Percentiles rank a stretch among this genome's conserved stretches.
These are phyloP conservation scores for Dolichoris vasculosae DNA, from an alignment of 1,140 invertebrate species.

Conservation along the genomic window DNA sequence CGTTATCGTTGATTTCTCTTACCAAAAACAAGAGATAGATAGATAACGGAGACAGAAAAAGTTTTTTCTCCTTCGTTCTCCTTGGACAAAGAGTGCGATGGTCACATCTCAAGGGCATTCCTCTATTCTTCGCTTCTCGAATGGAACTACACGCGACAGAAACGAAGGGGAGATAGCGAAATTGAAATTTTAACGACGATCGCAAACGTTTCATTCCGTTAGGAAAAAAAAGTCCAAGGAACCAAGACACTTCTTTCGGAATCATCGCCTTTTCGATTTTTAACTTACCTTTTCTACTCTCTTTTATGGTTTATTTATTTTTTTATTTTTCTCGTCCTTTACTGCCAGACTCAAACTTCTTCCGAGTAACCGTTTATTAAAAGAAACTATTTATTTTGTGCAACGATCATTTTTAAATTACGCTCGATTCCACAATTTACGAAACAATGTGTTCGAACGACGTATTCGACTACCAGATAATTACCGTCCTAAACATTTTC, in stretches of 20 bases:
- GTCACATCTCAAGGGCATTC: slow-evolving; percentile 48
- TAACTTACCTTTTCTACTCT: background rate
- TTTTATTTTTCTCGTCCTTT: background rate
- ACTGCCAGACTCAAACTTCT: background rate
- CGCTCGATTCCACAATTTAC: no score
- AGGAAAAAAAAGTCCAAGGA: no score
- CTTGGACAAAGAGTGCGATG: background rate
- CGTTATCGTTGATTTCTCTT: background rate
- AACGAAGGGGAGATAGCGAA: slow-evolving; percentile 63
- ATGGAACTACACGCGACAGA: slow-evolving; percentile 32
- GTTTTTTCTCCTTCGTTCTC: slow-evolving; percentile 24
- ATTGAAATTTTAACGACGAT: slow-evolving; percentile 65
- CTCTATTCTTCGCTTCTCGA: slow-evolving; percentile 37
- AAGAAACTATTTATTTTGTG: no score
- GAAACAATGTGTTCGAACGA: no score
- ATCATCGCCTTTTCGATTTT: background rate
- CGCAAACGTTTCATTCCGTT: slow-evolving; percentile 52
- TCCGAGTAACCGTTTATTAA: no score
- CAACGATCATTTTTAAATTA: no score
- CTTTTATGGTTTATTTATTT: background rate
- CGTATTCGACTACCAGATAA: no score
- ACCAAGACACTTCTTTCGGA: slow-evolving; percentile 1
- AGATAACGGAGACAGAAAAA: background rate
- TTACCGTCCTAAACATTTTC: no score
- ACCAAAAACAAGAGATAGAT: background rate